Conservation (phyloP, 1,140 invertebrate species). For the Sycophaga agraensis region DNA sequence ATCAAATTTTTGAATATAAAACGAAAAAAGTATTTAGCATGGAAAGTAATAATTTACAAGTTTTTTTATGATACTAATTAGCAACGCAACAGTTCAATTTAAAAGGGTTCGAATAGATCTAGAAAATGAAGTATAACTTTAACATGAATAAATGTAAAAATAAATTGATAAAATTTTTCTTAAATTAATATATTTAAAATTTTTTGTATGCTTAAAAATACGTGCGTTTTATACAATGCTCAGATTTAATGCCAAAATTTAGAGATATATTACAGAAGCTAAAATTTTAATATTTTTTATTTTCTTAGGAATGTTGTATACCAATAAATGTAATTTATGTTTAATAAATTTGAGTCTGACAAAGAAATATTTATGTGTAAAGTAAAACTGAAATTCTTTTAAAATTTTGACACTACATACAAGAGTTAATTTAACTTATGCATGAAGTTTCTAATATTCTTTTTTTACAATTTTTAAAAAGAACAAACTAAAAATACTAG, state of each 20-base stretch:
- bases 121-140: constrained; percentile 3
- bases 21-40: constrained; percentile 6
- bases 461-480: too few species aligned
- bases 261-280: constrained; percentile 1
- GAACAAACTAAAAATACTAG: too few species aligned
- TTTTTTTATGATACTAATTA: constrained; percentile 11
- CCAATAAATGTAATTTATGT: constrained; percentile 21
- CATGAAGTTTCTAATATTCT: too few species aligned
- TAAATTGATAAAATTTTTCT: constrained; percentile 11
- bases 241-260: constrained; percentile 7
- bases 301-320: constrained; percentile 19
- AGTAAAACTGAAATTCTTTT: background rate
- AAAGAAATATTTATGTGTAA: constrained; percentile 1
- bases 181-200: constrained; percentile 22
- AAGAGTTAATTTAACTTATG: background rate
- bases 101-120: background rate
- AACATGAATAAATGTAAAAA: background rate
- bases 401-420: background rate
- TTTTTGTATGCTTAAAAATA: constrained; percentile 22
- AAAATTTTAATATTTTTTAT: constrained; percentile 22
- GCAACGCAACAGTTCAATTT: constrained; percentile 5
- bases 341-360: constrained; percentile 24
- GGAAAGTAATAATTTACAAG: constrained; percentile 3
- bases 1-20: constrained; percentile 14
- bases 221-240: constrained; percentile 10